A percentile compares a stretch with the other conserved stretches of the same genome.
These are phyloP conservation scores for Brachyalestes nurse DNA, from an alignment of 2,797 vertebrate genomes.

Conservation along the genomic window DNA sequence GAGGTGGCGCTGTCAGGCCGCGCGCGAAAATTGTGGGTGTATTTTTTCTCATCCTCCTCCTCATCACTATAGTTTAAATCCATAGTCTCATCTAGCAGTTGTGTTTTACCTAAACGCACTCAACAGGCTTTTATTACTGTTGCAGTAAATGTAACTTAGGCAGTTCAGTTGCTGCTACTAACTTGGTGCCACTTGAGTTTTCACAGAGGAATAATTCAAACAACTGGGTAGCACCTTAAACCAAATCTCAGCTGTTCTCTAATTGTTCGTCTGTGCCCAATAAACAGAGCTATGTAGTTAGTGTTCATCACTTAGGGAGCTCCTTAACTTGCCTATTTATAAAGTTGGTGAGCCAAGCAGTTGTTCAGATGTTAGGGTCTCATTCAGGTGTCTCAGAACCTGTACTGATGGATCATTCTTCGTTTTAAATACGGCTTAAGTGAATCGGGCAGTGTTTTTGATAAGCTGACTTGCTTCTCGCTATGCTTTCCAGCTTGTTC, in stretches of 20 bases:
- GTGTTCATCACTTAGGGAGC: background rate
- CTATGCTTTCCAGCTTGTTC: background rate
- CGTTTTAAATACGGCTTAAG: background rate
- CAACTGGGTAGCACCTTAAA: background rate
- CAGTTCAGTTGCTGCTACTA: background rate
- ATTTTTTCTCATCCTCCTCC: background rate
- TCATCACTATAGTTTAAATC: background rate
- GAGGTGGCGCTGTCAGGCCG: slow-evolving; percentile 69
- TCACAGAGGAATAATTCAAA: background rate
- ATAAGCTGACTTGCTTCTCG: background rate
- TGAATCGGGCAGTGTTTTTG: background rate
- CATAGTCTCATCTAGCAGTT: background rate
- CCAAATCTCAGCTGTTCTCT: no score
- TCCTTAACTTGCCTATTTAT: background rate
- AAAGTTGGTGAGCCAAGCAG: background rate
- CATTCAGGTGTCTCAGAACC: background rate
- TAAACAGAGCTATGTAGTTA: background rate
- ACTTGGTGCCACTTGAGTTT: slow-evolving; percentile 13
- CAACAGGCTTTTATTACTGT: background rate
- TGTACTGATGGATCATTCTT: background rate
- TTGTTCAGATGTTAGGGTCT: background rate
- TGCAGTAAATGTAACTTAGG: no score
- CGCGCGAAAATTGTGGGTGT: slow-evolving; percentile 24
- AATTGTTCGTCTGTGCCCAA: no score
- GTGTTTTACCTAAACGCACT: background rate